Base-by-base conservation (phyloP, 2,888 invertebrate species). In the Dryadula phaetusa region DNA sequence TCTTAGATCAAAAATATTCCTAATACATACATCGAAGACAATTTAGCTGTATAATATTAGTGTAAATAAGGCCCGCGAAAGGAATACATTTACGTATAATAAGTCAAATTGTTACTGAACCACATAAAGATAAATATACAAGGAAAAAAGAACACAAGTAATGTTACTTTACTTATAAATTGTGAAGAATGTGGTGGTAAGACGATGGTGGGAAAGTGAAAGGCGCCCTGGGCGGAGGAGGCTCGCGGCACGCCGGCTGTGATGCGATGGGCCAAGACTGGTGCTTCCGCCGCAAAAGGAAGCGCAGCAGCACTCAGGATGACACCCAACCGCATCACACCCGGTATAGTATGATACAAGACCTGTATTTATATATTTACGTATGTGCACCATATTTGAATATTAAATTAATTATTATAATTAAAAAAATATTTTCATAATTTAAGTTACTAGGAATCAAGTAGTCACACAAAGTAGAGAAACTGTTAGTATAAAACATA, bases 221-320 rank as follows among this genome's bases (percentile, higher is more conserved):
- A 72, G 75, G 85, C 82, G 90, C 86, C 83, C 91, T 92, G 92
- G 92, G 92, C 85, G 92, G 91, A 82, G 90, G 92, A 81, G 88
- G 92, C 80, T 92, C 92, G 85, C 88, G 92, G 88, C 88, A 90
- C 85, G 88, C 88, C 86, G 89, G 92, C 85, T 92, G 92, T 90
- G 92, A 91, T 88, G 92, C 88, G 85, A 95, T 95, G 95, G 95
- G 95, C 84, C 95, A 95, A 89, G 95, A 95, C 89, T 95, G 95
- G 95, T 95, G 95, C 93, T 94, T 95, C 87, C 93, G 95, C 78
- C 94, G 95, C 87, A 95, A 95, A 84, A 93, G 95, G 87, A 95
- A 95, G 90, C 93, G 95, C 80, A 94, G 94, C 84, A 94, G 94
- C 87, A 91, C 93, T 93, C 94, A 90, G 93, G 95, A 88, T 86